Evolutionary conservation across 2,888 invertebrate species (phyloP), one percentile per base, ranked within the genome.

Genomic region (Sinodicranocentrus sp.): DNA sequence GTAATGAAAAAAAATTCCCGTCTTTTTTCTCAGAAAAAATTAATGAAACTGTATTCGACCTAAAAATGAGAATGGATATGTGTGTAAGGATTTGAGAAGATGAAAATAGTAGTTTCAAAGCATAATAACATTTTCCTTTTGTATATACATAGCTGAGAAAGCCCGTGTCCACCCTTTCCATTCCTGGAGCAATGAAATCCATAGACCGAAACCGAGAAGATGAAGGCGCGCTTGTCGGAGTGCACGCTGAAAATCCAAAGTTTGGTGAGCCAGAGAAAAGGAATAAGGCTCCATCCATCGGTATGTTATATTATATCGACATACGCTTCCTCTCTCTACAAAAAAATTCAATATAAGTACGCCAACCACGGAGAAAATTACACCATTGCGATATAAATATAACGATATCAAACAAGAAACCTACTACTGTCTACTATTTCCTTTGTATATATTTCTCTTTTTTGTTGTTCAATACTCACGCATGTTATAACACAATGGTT

Each of bases 151-250:
- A 97, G 96, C 95, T 98, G 92, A 96, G 97, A 93, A 98, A 98
- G 94, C 98, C 98, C 92, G 96, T 96, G 92, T 98, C 98, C 92
- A 97, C 97, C 92, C 95, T 97, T 92, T 98, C 98, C 93, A 96
- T 98, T 92, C 97, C 98, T 91, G 96, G 96, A 92, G 92, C 91
- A 84, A 87, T 92, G 92, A 93, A 93, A 59, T 86, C 82, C 43
- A 87, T 91, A 82, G 89, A 88, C 78, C 83, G 86, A 70, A 89
- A 88, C 72, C 85, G 87, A 54, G 96, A 96, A 91, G 97, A 97
- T 91, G 95, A 96, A 90, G 95, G 96, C 90, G 96, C 97, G 90
- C 93, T 97, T 90, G 96, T 97, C 90, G 95, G 95, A 89, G 95
- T 96, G 89, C 96, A 96, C 92, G 94, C 95, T 91, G 97, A 97